A percentile compares a stretch with the other conserved stretches of the same genome.
These are phyloP conservation scores for Siniperca scherzeri DNA, from an alignment of 2,797 vertebrate genomes.

Conservation along the genomic window DNA sequence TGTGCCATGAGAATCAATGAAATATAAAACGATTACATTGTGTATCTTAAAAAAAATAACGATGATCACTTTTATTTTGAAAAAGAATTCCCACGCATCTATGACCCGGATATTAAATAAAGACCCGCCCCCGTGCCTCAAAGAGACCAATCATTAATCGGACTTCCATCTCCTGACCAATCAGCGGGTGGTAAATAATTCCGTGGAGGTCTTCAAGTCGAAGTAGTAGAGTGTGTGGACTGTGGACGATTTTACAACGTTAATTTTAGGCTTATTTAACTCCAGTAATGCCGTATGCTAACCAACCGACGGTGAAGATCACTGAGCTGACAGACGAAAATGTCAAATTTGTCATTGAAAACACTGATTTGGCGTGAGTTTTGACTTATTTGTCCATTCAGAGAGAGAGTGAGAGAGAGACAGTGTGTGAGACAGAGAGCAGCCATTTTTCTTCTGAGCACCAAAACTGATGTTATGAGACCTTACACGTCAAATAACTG, in stretches of 20 bases:
- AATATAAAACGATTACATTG: not conserved
- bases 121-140: not conserved
- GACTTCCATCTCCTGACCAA: constrained; percentile 34
- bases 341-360: constrained; percentile 98
- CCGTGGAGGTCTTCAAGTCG: constrained; percentile 2
- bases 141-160: constrained; percentile 41
- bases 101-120: constrained; percentile 65
- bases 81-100: rapidly evolving
- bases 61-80: constrained; percentile 54
- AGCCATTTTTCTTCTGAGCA: constrained; percentile 24
- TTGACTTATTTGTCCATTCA: rapidly evolving
- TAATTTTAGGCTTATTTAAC: not conserved
- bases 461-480: not conserved
- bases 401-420: not conserved
- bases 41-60: not conserved
- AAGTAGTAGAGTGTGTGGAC: not conserved
- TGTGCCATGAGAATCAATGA: not conserved
- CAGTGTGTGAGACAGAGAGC: not conserved
- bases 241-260: not conserved
- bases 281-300: constrained; percentile 93
- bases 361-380: constrained; percentile 96
- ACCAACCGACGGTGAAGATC: constrained; percentile 97
- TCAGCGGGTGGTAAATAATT: constrained; percentile 11
- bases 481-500: not conserved
- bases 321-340: constrained; percentile 97